phyloP scores from a whole-genome alignment of 2,888 invertebrate species.

The Amphipyra tragopoginis region DNA sequence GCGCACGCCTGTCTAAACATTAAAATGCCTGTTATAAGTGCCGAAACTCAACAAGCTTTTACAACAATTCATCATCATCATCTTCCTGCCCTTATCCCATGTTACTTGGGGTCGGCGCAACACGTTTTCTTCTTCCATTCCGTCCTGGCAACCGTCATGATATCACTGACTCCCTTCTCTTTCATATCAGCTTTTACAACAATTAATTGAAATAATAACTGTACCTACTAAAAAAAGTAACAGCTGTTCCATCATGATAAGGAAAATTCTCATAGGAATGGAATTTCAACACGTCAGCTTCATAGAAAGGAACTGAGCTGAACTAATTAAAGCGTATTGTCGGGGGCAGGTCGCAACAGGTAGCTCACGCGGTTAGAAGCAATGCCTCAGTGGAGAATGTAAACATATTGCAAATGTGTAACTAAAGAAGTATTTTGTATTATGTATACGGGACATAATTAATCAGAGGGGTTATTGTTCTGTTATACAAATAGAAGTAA shows the following conservation, averaged over 20 bases:
- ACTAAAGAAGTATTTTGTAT: conserved; percentile 55
- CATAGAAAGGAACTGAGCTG: neutral
- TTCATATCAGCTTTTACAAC: neutral
- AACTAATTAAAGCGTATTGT: conserved; percentile 18
- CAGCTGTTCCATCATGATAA: neutral
- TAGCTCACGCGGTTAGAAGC: conserved; percentile 42
- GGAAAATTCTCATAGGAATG: neutral
- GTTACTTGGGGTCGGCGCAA: no score
- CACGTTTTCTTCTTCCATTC: no score
- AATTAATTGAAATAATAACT: neutral
- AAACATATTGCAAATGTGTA: conserved; percentile 55
- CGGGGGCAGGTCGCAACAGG: conserved; percentile 25
- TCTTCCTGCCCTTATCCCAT: no score
- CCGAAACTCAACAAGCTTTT: no score
- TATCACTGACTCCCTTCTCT: no score
- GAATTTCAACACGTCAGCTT: conserved; percentile 9
- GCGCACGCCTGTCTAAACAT: no score
- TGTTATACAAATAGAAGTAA: conserved; percentile 9
- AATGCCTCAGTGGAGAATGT: conserved; percentile 55
- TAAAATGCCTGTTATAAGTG: no score
- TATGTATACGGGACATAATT: conserved; percentile 36
- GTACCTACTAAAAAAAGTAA: neutral
- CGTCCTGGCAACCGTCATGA: no score
- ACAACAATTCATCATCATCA: no score
- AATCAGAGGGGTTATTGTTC: conserved; percentile 44